These are phyloP conservation scores for Cryptosula pallasiana DNA, from an alignment of 2,888 invertebrate species.

Conservation along the genomic window DNA sequence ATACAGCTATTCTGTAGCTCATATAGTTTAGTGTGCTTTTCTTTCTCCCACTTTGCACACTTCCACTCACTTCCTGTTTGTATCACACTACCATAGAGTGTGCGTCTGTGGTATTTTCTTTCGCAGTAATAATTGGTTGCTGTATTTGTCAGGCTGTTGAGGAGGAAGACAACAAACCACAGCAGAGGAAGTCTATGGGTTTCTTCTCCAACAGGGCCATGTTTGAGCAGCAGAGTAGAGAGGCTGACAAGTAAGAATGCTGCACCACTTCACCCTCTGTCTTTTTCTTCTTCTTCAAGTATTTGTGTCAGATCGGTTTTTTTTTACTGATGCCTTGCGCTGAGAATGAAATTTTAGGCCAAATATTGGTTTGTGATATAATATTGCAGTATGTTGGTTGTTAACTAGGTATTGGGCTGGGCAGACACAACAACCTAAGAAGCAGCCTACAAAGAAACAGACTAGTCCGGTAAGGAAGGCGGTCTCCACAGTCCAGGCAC, in stretches of 20 bases:
- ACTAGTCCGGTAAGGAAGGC: background rate
- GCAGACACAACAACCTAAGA: background rate
- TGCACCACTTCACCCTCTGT: too few species aligned
- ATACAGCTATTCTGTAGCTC: too few species aligned
- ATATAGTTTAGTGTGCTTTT: too few species aligned
- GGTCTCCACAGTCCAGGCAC: background rate
- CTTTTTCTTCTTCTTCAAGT: too few species aligned
- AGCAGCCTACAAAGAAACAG: background rate
- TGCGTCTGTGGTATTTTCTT: background rate
- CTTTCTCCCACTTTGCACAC: too few species aligned
- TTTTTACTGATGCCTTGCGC: too few species aligned
- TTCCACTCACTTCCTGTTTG: too few species aligned
- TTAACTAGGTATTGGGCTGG: conserved; percentile 18
- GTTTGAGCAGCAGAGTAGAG: conserved; percentile 24
- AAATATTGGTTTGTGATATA: too few species aligned
- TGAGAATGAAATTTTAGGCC: too few species aligned
- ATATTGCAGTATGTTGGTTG: too few species aligned
- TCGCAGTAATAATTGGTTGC: background rate
- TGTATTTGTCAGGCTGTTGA: background rate
- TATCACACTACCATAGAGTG: too few species aligned
- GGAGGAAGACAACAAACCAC: background rate
- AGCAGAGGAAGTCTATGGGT: conserved; percentile 14
- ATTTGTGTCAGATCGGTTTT: too few species aligned
- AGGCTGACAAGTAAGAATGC: conserved; percentile 23
- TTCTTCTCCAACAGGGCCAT: conserved; percentile 24